Evolutionary conservation across 23 tunicate genomes (phyloP), one percentile per base, ranked within the genome.

Genomic region (Diplosoma virens): DNA sequence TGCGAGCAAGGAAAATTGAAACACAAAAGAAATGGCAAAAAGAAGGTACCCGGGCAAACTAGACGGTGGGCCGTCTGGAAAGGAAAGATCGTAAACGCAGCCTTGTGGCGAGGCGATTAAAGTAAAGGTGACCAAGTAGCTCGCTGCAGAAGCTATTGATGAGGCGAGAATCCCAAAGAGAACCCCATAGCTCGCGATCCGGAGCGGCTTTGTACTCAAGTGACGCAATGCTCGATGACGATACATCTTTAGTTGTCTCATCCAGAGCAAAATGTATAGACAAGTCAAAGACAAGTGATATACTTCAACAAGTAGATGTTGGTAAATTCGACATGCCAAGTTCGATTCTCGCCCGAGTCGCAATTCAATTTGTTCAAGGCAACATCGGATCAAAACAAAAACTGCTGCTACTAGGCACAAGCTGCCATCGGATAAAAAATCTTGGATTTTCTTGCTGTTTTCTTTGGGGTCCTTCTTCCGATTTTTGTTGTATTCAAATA

Each of bases 171-270:
- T 53, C 9, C 86, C 86, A 36, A 72, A 22, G 56, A 81, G 37
- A 0, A 81, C 86, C 11, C 30, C 29, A 7, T 22, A 33, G 79
- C 86, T 81, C 47, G 45, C 29, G 16, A 60, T 30, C 27, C 86
- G 71, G 2, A 81, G 33, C n/a, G 60, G 33, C 3, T 72, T 72
- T 4, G 86, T 71, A 14, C 86, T 41, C 18, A 81, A 35, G 36
- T 81, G 86, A 26, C 75, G 30, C n/a, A 81, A 61, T 11, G 86
- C 86, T 37, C 67, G 78, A 60, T 81, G 86, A 20, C 67, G 59
- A 72, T 81, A 81, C 75, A 81, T 65, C 37, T 81, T 81, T 33
- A 81, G 33, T 48, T 81, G 86, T 22, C 86, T 77, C 0, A 47
- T 54, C 86, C 86, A 81, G 1, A 81, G 73, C 24, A 81, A 29